Evolutionary conservation across 2,888 invertebrate species (phyloP).

Genomic region (Anorthoa munda): DNA sequence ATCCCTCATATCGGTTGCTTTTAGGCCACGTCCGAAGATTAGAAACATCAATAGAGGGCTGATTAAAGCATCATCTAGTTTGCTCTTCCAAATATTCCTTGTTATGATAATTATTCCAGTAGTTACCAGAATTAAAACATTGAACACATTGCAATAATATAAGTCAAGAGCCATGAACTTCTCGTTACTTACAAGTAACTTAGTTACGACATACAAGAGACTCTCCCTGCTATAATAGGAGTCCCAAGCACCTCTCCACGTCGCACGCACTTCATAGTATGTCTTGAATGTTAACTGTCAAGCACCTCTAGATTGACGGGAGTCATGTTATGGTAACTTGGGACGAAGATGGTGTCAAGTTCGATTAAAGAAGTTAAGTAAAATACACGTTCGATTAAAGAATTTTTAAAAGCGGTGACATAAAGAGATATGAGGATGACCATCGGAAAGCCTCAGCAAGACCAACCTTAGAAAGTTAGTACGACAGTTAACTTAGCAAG

Average conservation of each 20-base stretch:
- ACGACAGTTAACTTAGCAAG: neutral
- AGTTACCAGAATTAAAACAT: neutral
- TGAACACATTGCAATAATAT: slow-evolving; percentile 1
- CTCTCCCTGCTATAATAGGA: slow-evolving; percentile 2
- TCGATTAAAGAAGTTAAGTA: neutral
- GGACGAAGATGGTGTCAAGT: neutral
- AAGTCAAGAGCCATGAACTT: neutral
- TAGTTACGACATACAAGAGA: slow-evolving; percentile 14
- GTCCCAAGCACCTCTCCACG: slow-evolving; percentile 31
- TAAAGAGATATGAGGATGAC: neutral
- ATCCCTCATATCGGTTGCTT: too few species aligned
- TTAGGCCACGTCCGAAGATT: too few species aligned
- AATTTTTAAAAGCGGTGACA: neutral
- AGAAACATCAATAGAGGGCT: neutral
- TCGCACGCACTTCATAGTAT: slow-evolving; percentile 33
- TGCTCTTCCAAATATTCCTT: neutral
- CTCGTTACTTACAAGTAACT: slow-evolving; percentile 24
- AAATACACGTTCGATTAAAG: neutral
- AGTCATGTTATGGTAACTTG: slow-evolving; percentile 5
- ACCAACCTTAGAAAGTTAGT: neutral
- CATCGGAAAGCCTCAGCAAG: too few species aligned
- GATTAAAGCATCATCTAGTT: neutral
- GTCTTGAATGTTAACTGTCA: slow-evolving; percentile 20
- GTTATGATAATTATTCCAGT: too few species aligned
- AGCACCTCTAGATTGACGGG: slow-evolving; percentile 13